phyloP scores from a whole-genome alignment of 2,113 vertebrate species.

The Hypanus sabinus region DNA sequence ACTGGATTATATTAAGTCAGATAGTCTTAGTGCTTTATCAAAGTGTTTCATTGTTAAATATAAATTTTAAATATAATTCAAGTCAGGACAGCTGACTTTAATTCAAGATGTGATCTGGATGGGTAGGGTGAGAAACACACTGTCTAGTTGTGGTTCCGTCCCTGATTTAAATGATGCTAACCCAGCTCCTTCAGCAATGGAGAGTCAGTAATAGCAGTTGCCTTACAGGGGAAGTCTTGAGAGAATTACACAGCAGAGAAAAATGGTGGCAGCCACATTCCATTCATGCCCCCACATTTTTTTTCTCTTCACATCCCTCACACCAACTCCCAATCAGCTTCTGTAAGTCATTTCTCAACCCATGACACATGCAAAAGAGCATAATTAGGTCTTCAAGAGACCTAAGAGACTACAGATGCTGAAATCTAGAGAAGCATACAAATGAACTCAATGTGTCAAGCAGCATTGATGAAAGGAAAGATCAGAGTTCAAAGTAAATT shows the following conservation, averaged over 20 bases:
- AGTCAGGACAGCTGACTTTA: background rate
- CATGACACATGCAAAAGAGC: too few relatives aligned
- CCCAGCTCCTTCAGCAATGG: background rate
- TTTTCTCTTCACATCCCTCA: background rate
- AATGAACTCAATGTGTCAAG: too few relatives aligned
- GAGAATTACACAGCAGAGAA: background rate
- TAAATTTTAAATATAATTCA: background rate
- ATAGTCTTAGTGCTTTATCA: background rate
- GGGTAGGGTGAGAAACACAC: background rate
- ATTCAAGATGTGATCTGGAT: background rate
- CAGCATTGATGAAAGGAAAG: too few relatives aligned
- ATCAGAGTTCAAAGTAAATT: too few relatives aligned
- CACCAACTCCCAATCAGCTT: background rate
- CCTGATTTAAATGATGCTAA: background rate
- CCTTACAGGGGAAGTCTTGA: background rate
- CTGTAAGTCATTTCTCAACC: background rate
- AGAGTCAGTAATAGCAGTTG: background rate
- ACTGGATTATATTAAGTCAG: background rate
- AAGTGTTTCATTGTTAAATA: background rate
- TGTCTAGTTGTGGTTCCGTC: background rate
- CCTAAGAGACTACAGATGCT: too few relatives aligned
- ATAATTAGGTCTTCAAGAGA: too few relatives aligned
- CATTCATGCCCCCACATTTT: background rate
- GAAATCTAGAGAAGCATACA: too few relatives aligned
- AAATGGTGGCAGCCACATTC: background rate